Evolutionary conservation across 2,888 invertebrate species (phyloP), one percentile per base, ranked within the genome.

Genomic region (Himalopsyche japonica): DNA sequence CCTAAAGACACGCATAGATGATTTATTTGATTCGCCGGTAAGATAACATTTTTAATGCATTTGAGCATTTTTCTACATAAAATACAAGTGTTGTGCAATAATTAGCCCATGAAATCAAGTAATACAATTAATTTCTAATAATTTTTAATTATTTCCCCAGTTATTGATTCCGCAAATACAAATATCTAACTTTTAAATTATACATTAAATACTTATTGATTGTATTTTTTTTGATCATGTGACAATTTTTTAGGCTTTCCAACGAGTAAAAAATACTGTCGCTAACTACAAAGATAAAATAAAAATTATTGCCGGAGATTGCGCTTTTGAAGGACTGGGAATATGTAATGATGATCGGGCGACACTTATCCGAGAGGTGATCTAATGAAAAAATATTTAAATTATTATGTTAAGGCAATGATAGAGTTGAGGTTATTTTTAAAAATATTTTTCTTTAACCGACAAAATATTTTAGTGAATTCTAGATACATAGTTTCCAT

Each of bases 11-110:
- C 92, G 96, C 82, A 90, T 95, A 76, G 94, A 94, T 12, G 93
- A 94, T 86, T 91, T 96, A n/a, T 94, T 95, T 87, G 94, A 94
- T n/a, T 95, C 95, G 87, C 92, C 93, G 43, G 94, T 95, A 89
- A 93, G 93, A 91, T n/a, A 77, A 3, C 15, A 30, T 47, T 47
- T 6, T 79, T 43, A 10, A 32, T 32, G 6, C 6, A 32, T 4
- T 4, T 32, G 6, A 4, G 3, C 32, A 6, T 32, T 3, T 32
- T 32, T 32, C 3, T 6, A 32, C 32, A n/a, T n/a, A n/a, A n/a
- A n/a, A n/a, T n/a, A n/a, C n/a, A n/a, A n/a, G n/a, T n/a, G n/a
- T n/a, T n/a, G n/a, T n/a, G n/a, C n/a, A n/a, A n/a, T n/a, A n/a
- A n/a, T n/a, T n/a, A n/a, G n/a, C n/a, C n/a, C n/a, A n/a, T n/a